Conservation (phyloP, 2,888 invertebrate genomes). For the Dione vanillae region DNA sequence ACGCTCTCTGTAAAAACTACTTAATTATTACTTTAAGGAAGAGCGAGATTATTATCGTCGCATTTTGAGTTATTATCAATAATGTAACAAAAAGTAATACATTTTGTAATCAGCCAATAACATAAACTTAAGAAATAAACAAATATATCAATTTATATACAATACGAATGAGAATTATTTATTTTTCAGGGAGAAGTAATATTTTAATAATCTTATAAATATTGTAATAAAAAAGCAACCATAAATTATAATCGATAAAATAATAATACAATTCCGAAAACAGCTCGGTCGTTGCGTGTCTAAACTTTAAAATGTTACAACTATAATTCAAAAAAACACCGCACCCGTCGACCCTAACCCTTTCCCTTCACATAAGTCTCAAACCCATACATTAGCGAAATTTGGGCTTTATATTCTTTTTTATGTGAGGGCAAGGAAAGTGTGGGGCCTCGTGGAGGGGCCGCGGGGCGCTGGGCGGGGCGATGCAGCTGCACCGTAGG, state of each 20-base stretch:
- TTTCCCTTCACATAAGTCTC: conserved; percentile 62
- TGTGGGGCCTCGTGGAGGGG: conserved; percentile 73
- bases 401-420: conserved; percentile 65
- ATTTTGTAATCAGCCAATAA: conserved; percentile 1
- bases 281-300: conserved; percentile 16
- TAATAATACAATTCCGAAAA: conserved; percentile 18
- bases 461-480: conserved; percentile 79
- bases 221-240: not conserved
- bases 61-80: conserved; percentile 1
- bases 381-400: conserved; percentile 58
- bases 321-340: conserved; percentile 39
- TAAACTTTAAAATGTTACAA: conserved; percentile 24
- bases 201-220: not conserved
- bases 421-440: conserved; percentile 75
- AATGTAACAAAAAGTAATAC: not conserved
- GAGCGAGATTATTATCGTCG: conserved; percentile 15
- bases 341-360: conserved; percentile 55
- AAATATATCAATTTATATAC: not conserved
- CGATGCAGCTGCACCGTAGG: conserved; percentile 77
- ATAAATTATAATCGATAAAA: conserved; percentile 2
- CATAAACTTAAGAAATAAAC: not conserved
- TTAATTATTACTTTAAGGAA: conserved; percentile 21
- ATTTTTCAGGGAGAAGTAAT: not conserved
- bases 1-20: conserved; percentile 39
- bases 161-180: too few species aligned